Evolutionary conservation across 2,888 invertebrate species (phyloP), one percentile per base, ranked within the genome.

Genomic region (Strigamia transsilvanica): DNA sequence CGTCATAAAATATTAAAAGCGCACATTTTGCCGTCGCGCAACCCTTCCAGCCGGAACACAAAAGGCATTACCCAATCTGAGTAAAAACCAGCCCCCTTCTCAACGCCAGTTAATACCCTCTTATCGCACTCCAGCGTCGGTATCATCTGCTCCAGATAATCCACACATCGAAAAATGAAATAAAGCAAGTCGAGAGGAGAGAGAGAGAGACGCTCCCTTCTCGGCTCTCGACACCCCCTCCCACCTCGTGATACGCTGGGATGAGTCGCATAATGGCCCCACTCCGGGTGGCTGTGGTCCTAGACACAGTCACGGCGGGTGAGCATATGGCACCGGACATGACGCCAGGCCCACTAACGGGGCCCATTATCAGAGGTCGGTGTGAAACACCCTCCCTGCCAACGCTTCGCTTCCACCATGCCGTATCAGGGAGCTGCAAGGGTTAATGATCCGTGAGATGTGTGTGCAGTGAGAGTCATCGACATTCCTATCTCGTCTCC

Each of bases 371-470:
- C 56, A 18, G 21, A 46, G 56, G 18, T 56, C 10, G 56, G 56
- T 18, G 56, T 56, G 56, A 56, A 56, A 56, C 56, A 9, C 56
- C 9, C 56, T 18, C 56, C 56, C 3, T 27, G 27, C 27, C 27
- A 27, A 2, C 27, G 27, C 46, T n/a, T 18, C 10, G 56, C n/a
- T 56, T n/a, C 56, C 56, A 18, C 56, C 56, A 56, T 5, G n/a
- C 56, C 56, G 56, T 56, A 56, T 56, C 56, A n/a, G 27, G 73
- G 73, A 73, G 73, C 73, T 73, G 32, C 27, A 73, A 73, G 73
- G 73, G 73, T 73, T 73, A 73, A 73, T 73, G 73, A 73, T 73
- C 73, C 73, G 73, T 73, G 73, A 32, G 73, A 73, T 73, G 73
- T 73, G 73, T 73, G 73, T 73, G 73, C 27, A 73, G 73, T 73